Evolutionary conservation across 2,113 vertebrate species (phyloP), one percentile per base, ranked within the genome.

Genomic region (Murina feae): DNA sequence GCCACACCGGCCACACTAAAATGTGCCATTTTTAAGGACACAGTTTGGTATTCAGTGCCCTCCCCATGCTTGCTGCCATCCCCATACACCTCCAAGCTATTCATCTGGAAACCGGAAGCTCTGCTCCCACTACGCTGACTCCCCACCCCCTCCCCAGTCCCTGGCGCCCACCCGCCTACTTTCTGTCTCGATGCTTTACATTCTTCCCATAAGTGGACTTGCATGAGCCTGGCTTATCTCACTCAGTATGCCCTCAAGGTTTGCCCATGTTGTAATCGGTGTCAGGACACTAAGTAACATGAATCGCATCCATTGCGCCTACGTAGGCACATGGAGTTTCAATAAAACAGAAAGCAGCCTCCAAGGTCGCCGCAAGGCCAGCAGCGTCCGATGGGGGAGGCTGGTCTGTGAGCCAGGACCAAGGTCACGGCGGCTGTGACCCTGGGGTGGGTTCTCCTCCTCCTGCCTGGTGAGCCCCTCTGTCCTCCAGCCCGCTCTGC

Each of bases 211-310:
- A 13, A 42, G 23, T 17, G 2, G 37, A 13, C 5, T n/a, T 37
- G 6, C 12, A 11, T 18, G 8, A 18, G 14, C 6, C 90, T 0
- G 47, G 35, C 4, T 35, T 13, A 4, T 2, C 7, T 16, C 37
- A 8, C 72, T 9, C 8, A 16, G 49, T 49, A 1, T 0, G 18
- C 20, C 75, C 44, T 21, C 20, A 0, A 11, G 79, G 32, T 1
- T 13, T 68, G 2, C 4, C 58, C 23, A 3, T 0, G 0, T 1
- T 4, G 42, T 2, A 1, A 39, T 49, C 0, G 8, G 2, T 1
- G 60, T 32, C 60, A 20, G 32, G 9, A 6, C 9, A 7, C 10
- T 1, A 21, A 14, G 2, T 1, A 39, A 3, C 2, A 37, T 0
- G 23, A 14, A 2, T 5, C 37, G 6, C 2, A 37, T 0, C 20